Conservation (phyloP, 1,140 invertebrate species). For the Holcopasites calliopsidis region DNA sequence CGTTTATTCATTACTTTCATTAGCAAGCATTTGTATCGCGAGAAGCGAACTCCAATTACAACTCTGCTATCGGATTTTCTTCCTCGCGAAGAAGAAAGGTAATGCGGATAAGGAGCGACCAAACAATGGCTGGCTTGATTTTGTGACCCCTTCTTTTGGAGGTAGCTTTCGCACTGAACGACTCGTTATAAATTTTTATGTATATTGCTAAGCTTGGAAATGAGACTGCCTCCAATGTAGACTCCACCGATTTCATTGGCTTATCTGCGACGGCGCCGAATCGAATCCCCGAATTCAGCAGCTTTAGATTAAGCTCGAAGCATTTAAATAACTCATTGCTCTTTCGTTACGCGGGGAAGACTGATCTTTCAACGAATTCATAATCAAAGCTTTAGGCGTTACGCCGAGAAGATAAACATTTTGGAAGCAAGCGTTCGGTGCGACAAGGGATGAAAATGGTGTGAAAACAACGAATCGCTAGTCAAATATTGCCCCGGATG, state of each 20-base stretch:
- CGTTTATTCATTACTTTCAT: slow-evolving; percentile 28
- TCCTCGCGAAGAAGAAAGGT: not conserved
- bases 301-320: not conserved
- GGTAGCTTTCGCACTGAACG: too few species aligned
- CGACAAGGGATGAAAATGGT: not conserved
- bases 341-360: not conserved
- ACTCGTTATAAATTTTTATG: not conserved
- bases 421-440: too few species aligned
- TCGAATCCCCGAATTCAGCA: not conserved
- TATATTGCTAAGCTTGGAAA: not conserved
- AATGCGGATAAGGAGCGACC: not conserved
- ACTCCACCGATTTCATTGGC: not conserved
- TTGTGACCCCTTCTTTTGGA: not conserved
- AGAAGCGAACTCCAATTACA: not conserved
- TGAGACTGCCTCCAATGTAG: not conserved
- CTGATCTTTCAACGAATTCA: not conserved
- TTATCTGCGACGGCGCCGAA: not conserved
- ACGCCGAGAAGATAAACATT: too few species aligned
- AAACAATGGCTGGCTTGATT: not conserved
- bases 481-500: not conserved
- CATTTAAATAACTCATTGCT: not conserved
- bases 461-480: not conserved
- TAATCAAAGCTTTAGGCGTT: too few species aligned
- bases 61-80: not conserved
- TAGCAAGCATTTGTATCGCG: slow-evolving; percentile 2